Evolutionary conservation across 2,797 vertebrate genomes (phyloP).

Genomic region (Pterois miles): DNA sequence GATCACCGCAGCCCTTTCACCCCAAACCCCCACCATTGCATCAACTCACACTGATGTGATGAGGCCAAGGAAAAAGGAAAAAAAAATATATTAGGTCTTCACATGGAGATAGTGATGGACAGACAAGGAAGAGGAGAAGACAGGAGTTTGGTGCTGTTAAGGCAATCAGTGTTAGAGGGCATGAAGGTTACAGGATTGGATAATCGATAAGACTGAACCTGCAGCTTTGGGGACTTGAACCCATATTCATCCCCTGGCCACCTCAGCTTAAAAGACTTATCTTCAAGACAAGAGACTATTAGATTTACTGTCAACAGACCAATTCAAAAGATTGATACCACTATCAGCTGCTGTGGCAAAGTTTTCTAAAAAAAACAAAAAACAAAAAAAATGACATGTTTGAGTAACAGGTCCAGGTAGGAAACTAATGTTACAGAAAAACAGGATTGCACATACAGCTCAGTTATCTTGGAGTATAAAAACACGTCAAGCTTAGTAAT

Average conservation of each 20-base stretch:
- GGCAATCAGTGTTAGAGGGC: constrained; percentile 44
- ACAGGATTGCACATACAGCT: constrained; percentile 21
- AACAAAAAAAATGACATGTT: constrained; percentile 31
- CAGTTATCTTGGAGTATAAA: constrained; percentile 43
- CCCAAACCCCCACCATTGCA: constrained; percentile 42
- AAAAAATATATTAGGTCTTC: constrained; percentile 28
- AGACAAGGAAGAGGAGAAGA: background rate
- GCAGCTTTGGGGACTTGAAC: constrained; percentile 43
- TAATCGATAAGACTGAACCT: constrained; percentile 62
- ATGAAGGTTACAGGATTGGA: constrained; percentile 31
- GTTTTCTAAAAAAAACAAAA: constrained; percentile 28
- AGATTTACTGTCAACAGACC: constrained; percentile 56
- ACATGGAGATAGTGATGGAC: constrained; percentile 33
- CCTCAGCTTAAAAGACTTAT: constrained; percentile 50
- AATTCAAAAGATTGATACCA: constrained; percentile 59
- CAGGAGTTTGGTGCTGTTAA: constrained; percentile 11
- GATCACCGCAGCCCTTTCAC: constrained; percentile 62
- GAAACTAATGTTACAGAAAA: constrained; percentile 44
- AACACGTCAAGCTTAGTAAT: constrained; percentile 57
- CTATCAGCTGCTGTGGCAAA: constrained; percentile 46
- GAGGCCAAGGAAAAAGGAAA: constrained; percentile 2
- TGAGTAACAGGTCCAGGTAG: constrained; percentile 24
- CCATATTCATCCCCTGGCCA: constrained; percentile 43
- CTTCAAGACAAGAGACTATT: constrained; percentile 53
- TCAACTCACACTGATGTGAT: constrained; percentile 36